Base-by-base conservation (phyloP, 2,888 invertebrate genomes). In the Caenorhabditis japonica region DNA sequence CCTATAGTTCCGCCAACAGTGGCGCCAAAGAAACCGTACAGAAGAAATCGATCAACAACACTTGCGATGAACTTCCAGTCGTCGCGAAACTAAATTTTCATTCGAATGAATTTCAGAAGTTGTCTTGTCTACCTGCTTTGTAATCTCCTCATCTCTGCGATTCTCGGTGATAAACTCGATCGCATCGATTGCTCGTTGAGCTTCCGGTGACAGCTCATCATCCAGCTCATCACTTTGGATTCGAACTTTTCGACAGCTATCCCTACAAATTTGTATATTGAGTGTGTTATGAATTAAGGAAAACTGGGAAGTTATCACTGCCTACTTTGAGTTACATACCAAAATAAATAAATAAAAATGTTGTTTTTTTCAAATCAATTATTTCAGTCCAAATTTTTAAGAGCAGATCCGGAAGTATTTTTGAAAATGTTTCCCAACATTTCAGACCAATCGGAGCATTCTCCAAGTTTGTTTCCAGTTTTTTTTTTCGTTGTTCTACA, bases 21-120 rank as follows among this genome's bases (percentile, higher is more conserved):
- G 33, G 77, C 75, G 17, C 88, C 87, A 55, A 90, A 85, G 81
- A 90, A 90, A 17, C 89, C 87, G 76, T 89, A 89, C 55, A 90
- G 85, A 53, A 89, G 83, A 39, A 90, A 85, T 13, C 90, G 85
- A 82, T 90, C 90, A 61, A 90, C 88, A 13, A 90, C 90, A 82
- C 89, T 88, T 4, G 90, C 89, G 17, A 90, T 89, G 80, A 89
- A 90, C 75, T 89, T 89, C 90, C 90, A 90, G 83, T 90, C 90
- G 58, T 90, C 90, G 25, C 89, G 85, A 49, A 89, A 88, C 90
- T 90, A 81, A 13, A 71, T 25, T 55, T 19, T 3, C 7, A 5
- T 55, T 38, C 21, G 25, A 36, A 49, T 21, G 10, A 21, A 2
- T 36, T 34, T 21, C 15, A 10, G n/a, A 12, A 12, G 0, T 23